Base-by-base conservation (phyloP, 2,113 vertebrate genomes). In the Sinocyclocheilus maitianheensis region DNA sequence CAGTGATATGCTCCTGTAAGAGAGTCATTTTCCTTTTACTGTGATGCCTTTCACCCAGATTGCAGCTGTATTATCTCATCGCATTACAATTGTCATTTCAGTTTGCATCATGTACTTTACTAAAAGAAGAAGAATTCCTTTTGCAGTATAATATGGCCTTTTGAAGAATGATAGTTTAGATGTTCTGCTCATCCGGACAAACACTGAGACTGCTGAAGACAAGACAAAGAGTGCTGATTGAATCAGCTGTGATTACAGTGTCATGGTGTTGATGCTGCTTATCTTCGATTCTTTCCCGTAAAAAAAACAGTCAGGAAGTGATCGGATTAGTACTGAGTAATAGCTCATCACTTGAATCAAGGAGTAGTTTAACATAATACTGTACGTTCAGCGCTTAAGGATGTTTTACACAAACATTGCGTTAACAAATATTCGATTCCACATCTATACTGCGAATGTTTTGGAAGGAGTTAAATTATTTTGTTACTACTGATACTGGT, bases 161-260 rank as follows among this genome's bases (percentile, higher is more conserved):
- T 11, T 51, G 11, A n/a, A 26, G 58, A 46, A 12, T 58, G 51
- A 58, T 60, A 30, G 16, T 75, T 75, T 24, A 53, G n/a, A 48
- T 30, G 3, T 77, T 18, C 7, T 71, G 67, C 30, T 79, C 53
- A 55, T 58, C 18, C 12, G 24, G 18, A 43, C 16, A 77, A 26
- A 51, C 71, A 74, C 74, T 76, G 40, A 76, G 14, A 48, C 72
- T n/a, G 4, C 16, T 58, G 16, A 7, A 34, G 77, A 53, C 1
- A 10, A 78, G 30, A 58, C 24, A 20, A 58, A 63, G 24, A 26
- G 37, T 20, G 46, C 69, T 82, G 80, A 82, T 82, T 82, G 14
- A 82, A 69, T 82, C 80, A 82, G 24, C n/a, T 26, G 5, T 82
- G 63, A 69, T 69, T 51, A 9, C 55, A 43, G 20, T 77, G 10